Percentiles rank a stretch among this genome's conserved stretches.
phyloP scores from a whole-genome alignment of 1,140 invertebrate genomes.

The Drosophila grimshawi region DNA sequence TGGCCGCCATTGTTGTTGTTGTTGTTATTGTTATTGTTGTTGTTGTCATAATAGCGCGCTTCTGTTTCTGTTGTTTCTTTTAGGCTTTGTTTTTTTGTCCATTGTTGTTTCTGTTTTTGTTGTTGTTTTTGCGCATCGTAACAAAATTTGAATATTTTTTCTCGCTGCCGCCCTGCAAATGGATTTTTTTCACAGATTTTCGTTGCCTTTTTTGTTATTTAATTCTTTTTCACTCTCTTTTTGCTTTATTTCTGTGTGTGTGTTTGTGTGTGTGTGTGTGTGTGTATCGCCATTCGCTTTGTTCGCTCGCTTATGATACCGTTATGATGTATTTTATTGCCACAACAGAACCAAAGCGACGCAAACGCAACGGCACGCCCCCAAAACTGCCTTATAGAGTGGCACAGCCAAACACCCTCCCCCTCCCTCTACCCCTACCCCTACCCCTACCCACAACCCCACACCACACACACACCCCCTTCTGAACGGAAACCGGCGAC shows the following conservation, averaged over 20 bases:
- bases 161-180: slow-evolving; percentile 61
- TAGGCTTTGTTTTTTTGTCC: slow-evolving; percentile 71
- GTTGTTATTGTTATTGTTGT: slow-evolving; percentile 15
- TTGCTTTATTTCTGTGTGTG: slow-evolving; percentile 11
- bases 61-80: slow-evolving; percentile 67
- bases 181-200: slow-evolving; percentile 83
- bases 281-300: slow-evolving; percentile 70
- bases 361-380: slow-evolving; percentile 47
- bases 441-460: neutral
- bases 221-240: slow-evolving; percentile 32
- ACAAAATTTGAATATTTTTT: slow-evolving; percentile 81
- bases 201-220: slow-evolving; percentile 66
- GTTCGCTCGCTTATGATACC: slow-evolving; percentile 80
- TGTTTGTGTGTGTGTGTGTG: slow-evolving; percentile 36
- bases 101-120: slow-evolving; percentile 50
- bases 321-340: slow-evolving; percentile 83
- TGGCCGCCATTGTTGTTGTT: slow-evolving; percentile 75
- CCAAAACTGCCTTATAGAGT: slow-evolving; percentile 27
- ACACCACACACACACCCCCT: slow-evolving; percentile 1
- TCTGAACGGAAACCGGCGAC: slow-evolving; percentile 75
- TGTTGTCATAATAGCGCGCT: slow-evolving; percentile 50
- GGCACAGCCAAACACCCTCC: slow-evolving; percentile 1
- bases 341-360: slow-evolving; percentile 78
- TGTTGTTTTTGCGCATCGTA: slow-evolving; percentile 76
- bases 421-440: neutral